A percentile compares a stretch with the other conserved stretches of the same genome.
Conservation (phyloP, 1,140 invertebrate genomes). For the Hylaeus anthracinus region DNA sequence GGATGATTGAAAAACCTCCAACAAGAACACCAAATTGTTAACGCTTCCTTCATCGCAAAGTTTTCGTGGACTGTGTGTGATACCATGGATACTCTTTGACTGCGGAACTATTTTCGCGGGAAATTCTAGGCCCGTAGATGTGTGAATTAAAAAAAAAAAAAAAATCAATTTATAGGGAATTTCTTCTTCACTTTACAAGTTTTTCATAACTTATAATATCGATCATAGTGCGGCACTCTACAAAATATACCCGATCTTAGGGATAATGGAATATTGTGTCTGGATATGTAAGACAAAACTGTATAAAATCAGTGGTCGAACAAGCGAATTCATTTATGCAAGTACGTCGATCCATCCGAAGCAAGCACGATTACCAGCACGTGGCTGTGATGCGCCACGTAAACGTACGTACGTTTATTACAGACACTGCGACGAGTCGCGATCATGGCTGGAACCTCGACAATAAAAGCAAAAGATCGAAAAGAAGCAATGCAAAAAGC, state of each 20-base stretch:
- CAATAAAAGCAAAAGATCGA: conserved; percentile 54
- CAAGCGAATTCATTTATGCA: conserved; percentile 45
- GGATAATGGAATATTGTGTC: conserved; percentile 7
- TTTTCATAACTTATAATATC: no score
- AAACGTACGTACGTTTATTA: conserved; percentile 24
- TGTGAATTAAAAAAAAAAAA: no score
- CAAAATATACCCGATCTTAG: conserved; percentile 4
- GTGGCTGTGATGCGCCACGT: conserved; percentile 12
- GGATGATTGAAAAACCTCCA: conserved; percentile 15
- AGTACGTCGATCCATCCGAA: conserved; percentile 29
- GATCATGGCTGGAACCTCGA: conserved; percentile 36
- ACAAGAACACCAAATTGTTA: background rate
- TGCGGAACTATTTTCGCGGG: no score
- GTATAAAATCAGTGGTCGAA: conserved; percentile 37
- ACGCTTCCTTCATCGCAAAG: no score
- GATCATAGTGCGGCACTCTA: background rate
- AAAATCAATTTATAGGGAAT: no score
- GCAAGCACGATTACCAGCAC: conserved; percentile 33
- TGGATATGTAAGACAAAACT: conserved; percentile 34
- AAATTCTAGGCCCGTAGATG: no score
- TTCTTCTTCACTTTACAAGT: no score
- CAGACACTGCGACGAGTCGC: conserved; percentile 8
- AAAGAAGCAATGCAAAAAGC: conserved; percentile 57
- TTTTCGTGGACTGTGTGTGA: no score
- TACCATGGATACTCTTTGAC: no score